Evolutionary conservation across 1,140 invertebrate genomes (phyloP).

Genomic region (Polypedilum pembai): DNA sequence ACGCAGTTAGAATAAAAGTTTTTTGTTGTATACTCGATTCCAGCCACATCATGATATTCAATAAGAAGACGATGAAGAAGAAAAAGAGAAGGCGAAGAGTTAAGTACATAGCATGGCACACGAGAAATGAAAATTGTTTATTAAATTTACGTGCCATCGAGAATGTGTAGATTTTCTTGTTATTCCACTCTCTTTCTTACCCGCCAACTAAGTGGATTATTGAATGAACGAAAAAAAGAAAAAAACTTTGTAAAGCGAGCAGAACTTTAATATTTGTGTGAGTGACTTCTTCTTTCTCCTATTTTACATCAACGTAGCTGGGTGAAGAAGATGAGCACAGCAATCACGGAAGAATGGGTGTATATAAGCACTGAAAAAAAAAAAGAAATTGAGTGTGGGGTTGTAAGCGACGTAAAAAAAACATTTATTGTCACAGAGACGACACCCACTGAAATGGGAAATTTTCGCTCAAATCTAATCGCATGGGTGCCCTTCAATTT

Average conservation of each 20-base stretch:
- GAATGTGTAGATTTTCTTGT: not conserved
- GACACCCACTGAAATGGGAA: constrained; percentile 2
- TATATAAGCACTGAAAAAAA: too few species aligned
- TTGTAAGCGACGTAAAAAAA: not conserved
- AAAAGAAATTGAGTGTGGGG: not conserved
- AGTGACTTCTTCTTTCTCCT: not conserved
- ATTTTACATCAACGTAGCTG: not conserved
- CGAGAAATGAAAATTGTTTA: not conserved
- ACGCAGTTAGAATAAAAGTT: not conserved
- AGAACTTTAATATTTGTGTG: constrained; percentile 14
- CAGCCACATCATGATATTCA: constrained; percentile 10
- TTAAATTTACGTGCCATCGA: constrained; percentile 9
- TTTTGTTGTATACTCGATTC: not conserved
- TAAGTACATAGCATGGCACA: not conserved
- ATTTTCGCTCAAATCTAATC: constrained; percentile 20
- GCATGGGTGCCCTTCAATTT: constrained; percentile 25
- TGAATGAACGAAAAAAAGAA: not conserved
- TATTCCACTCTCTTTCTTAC: not conserved
- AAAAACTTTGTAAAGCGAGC: not conserved
- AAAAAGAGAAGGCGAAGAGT: not conserved
- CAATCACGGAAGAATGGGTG: too few species aligned
- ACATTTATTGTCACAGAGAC: constrained; percentile 9
- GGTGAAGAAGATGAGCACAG: too few species aligned
- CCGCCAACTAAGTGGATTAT: not conserved
- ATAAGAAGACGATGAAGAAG: not conserved